Evolutionary conservation across 2,113 vertebrate species (phyloP).

Genomic region (Alces alces): DNA sequence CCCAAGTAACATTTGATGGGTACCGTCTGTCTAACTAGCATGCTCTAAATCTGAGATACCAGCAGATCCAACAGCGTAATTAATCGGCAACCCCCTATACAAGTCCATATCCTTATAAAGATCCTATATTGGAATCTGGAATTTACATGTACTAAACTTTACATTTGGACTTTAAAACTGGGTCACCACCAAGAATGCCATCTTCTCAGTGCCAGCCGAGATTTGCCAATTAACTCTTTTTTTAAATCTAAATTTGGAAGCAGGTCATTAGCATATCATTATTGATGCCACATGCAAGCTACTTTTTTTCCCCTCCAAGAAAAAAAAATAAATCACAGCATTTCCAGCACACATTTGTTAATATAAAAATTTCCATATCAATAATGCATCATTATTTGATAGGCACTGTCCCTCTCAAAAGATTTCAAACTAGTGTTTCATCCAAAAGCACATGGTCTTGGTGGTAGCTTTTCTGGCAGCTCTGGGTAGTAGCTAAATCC

Average conservation of each 20-base stretch:
- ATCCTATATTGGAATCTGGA: neutral
- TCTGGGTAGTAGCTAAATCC: neutral
- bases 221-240: constrained; percentile 52
- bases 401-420: constrained; percentile 23
- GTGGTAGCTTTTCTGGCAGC: neutral
- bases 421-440: neutral
- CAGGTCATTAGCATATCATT: constrained; percentile 52
- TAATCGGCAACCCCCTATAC: neutral
- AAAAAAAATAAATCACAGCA: constrained; percentile 32
- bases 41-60: neutral
- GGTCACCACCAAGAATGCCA: neutral
- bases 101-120: neutral
- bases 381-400: constrained; percentile 26
- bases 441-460: neutral
- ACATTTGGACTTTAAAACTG: constrained; percentile 28
- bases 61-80: neutral
- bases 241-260: constrained; percentile 32
- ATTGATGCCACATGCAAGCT: constrained; percentile 6
- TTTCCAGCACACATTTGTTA: constrained; percentile 42
- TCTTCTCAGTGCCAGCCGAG: neutral
- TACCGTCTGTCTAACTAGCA: neutral
- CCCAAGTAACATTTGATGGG: neutral
- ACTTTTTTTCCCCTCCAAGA: neutral
- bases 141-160: neutral
- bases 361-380: constrained; percentile 63